Conservation (phyloP, 1,140 invertebrate genomes). For the Dendroctonus valens region DNA sequence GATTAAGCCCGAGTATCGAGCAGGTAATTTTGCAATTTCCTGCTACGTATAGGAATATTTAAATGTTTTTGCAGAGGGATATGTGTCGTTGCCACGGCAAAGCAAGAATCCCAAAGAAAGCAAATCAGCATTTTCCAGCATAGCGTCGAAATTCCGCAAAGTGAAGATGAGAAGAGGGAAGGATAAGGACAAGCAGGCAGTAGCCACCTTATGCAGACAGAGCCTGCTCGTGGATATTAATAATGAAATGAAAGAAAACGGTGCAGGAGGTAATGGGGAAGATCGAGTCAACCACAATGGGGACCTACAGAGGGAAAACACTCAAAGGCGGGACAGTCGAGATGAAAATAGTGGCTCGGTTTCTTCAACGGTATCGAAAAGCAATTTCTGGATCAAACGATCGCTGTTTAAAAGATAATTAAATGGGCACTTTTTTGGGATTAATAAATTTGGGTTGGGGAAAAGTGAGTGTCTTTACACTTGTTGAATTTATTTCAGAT, state of each 20-base stretch:
- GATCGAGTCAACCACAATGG: slow-evolving; percentile 9
- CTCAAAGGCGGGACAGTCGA: neutral
- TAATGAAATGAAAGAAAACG: neutral
- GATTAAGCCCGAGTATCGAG: slow-evolving; percentile 44
- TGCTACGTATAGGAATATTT: neutral
- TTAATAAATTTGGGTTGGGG: too few relatives aligned
- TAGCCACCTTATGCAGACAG: slow-evolving; percentile 64
- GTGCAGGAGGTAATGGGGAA: neutral
- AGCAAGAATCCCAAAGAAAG: slow-evolving; percentile 47
- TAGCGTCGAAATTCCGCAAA: slow-evolving; percentile 64
- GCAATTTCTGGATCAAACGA: slow-evolving; percentile 23
- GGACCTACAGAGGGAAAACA: slow-evolving; percentile 1
- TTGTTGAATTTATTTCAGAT: neutral
- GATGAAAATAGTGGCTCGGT: too few relatives aligned
- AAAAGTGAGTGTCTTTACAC: neutral
- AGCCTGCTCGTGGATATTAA: slow-evolving; percentile 62
- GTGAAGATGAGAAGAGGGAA: slow-evolving; percentile 54
- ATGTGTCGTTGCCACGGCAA: slow-evolving; percentile 49
- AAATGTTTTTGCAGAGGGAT: slow-evolving; percentile 39
- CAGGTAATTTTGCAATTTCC: slow-evolving; percentile 9
- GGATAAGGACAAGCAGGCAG: slow-evolving; percentile 54
- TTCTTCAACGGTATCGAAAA: slow-evolving; percentile 2
- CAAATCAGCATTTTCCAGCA: slow-evolving; percentile 58
- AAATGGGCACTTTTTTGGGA: too few relatives aligned
- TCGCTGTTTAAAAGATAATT: slow-evolving; percentile 27